Evolutionary conservation across 2,113 vertebrate genomes (phyloP).

Genomic region (Aviceda subcristata): DNA sequence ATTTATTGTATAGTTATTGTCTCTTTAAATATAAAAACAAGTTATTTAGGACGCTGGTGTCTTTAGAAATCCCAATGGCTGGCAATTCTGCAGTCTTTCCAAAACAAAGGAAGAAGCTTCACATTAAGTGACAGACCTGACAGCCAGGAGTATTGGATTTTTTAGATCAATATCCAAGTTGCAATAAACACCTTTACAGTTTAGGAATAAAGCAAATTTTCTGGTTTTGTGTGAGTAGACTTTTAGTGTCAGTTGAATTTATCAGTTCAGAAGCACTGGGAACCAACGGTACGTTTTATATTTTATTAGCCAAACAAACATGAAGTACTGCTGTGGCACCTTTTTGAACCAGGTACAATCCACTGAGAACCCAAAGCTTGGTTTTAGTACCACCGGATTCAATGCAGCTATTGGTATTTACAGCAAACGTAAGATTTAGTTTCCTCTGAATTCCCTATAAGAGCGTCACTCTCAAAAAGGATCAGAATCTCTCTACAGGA

Average conservation of each 20-base stretch:
- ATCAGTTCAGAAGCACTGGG: not conserved
- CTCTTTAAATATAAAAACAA: not conserved
- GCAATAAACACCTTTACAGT: not conserved
- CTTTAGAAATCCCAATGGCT: not conserved
- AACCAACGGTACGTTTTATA: not conserved
- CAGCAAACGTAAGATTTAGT: not conserved
- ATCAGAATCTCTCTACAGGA: not conserved
- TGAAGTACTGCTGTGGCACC: not conserved
- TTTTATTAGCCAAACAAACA: constrained; percentile 41
- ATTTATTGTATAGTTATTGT: not conserved
- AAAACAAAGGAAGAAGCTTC: not conserved
- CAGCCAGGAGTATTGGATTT: not conserved
- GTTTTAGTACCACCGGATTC: not conserved
- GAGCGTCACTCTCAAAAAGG: not conserved
- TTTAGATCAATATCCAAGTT: not conserved
- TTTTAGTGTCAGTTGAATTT: constrained; percentile 23
- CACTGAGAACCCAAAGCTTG: not conserved
- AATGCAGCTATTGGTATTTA: constrained; percentile 5
- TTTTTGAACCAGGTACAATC: not conserved
- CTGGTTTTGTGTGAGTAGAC: not conserved
- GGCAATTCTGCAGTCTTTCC: not conserved
- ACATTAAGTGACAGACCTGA: not conserved
- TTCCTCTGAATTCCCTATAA: not conserved
- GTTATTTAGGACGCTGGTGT: not conserved
- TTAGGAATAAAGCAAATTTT: not conserved